Evolutionary conservation across 2,888 invertebrate genomes (phyloP).

Genomic region (Caenorhabditis sulstoni): DNA sequence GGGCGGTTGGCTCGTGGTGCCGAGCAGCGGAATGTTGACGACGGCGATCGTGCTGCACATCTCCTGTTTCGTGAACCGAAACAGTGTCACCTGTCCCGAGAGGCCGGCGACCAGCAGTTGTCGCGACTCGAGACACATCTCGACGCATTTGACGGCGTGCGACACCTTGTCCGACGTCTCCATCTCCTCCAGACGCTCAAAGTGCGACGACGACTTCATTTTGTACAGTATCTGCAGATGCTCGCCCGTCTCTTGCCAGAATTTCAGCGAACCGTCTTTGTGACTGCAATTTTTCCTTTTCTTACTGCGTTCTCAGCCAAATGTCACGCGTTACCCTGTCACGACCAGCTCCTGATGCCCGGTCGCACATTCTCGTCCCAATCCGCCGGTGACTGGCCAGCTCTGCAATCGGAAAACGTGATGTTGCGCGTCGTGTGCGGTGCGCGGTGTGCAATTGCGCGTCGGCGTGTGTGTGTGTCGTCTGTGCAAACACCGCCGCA

Average conservation of each 20-base stretch:
- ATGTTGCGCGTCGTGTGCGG: conserved; percentile 7
- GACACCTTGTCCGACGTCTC: conserved; percentile 69
- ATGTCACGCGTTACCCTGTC: too few species aligned
- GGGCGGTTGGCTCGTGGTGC: too few species aligned
- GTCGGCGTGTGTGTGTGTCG: neutral
- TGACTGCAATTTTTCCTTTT: conserved; percentile 63
- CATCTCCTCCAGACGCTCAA: conserved; percentile 69
- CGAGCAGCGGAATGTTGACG: conserved; percentile 76
- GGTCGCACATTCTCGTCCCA: conserved; percentile 95
- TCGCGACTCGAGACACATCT: conserved; percentile 92
- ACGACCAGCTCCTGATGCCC: conserved; percentile 98
- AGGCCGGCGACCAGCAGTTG: conserved; percentile 92
- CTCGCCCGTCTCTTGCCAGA: conserved; percentile 96
- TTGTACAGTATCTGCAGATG: conserved; percentile 85
- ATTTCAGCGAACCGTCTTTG: conserved; percentile 96
- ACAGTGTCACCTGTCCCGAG: conserved; percentile 93
- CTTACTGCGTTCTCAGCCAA: neutral
- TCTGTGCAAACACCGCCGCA: conserved; percentile 1
- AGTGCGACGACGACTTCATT: conserved; percentile 89
- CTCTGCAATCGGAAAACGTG: conserved; percentile 83
- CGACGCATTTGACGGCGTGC: conserved; percentile 74
- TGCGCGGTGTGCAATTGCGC: conserved; percentile 16
- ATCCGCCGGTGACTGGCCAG: conserved; percentile 97
- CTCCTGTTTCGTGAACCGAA: conserved; percentile 95
- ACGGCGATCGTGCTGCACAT: conserved; percentile 86